Base-by-base conservation (phyloP, 2,113 vertebrate genomes). In the Hippocampus zosterae region DNA sequence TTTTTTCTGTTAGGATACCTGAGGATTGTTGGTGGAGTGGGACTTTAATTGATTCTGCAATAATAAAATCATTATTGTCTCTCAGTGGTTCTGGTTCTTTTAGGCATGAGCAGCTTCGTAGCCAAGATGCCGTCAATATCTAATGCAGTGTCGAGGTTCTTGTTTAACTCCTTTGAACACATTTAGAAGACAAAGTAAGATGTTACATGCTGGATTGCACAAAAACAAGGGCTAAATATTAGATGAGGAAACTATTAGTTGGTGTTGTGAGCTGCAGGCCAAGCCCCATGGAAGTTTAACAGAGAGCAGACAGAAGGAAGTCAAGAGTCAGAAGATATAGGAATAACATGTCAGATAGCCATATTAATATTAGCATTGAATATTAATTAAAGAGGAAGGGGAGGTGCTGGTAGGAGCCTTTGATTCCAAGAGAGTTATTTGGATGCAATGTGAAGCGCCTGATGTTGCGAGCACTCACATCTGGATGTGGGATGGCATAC, bases 401-500 rank as follows among this genome's bases (percentile, higher is more conserved):
- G n/a, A 21, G 40, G 63, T 23, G 63, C 15, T 46, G 63, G 65
- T 33, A 16, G 75, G 68, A 74, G 80, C 52, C 74, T 77, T 68
- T 29, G 25, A 56, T 27, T 75, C 61, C 50, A 27, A 73, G 65
- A 78, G 63, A 78, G 71, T 73, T 27, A 65, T 77, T 21, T 78
- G 70, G 53, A 75, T 59, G 79, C 44, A 73, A 76, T 50, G 73
- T 65, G 65, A 64, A 71, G 71, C 75, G 81, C 77, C 69, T 78
- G 7, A 1, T 77, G 84, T 85, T 86, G 83, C 74, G 5, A 84
- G 82, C 89, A 96, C 95, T 97, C 95, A 98, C 94, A 92, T 96
- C 95, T 75, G 94, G 94, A 89, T 98, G 96, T 76, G 96, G 95
- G 91, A 98, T 98, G 88, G 95, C 96, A 21, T 96, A 97, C 84